Conservation (phyloP, 2,888 invertebrate genomes). For the Archips crataeganus region DNA sequence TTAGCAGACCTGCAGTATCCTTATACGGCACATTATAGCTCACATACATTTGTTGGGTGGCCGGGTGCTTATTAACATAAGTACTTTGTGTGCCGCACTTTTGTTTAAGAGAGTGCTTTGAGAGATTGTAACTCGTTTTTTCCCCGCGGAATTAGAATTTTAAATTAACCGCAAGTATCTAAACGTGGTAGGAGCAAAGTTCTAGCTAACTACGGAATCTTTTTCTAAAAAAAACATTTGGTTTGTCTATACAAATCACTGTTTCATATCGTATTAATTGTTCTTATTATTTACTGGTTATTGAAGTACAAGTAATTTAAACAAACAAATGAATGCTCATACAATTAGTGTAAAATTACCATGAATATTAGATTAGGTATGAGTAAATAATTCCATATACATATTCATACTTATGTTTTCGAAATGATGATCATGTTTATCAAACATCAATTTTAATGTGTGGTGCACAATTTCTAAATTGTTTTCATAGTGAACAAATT, state of each 20-base stretch:
- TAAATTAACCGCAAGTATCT: neutral
- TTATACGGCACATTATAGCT: conserved; percentile 3
- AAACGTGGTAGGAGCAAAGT: neutral
- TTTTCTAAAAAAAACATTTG: neutral
- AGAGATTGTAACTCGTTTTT: neutral
- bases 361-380: neutral
- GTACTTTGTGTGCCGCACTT: neutral
- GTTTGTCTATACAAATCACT: neutral
- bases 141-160: neutral
- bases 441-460: neutral
- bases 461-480: neutral
- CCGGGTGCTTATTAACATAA: neutral
- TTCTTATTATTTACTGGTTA: neutral
- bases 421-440: neutral
- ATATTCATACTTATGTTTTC: no score
- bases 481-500: neutral
- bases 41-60: neutral
- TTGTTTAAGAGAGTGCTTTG: neutral
- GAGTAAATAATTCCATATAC: neutral
- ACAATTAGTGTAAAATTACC: neutral
- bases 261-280: neutral
- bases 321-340: neutral
- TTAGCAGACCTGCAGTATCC: conserved; percentile 26
- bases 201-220: neutral
- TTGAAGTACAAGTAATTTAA: neutral